phyloP scores from a whole-genome alignment of 2,888 invertebrate species.

The Sphaerophoria taeniata region DNA sequence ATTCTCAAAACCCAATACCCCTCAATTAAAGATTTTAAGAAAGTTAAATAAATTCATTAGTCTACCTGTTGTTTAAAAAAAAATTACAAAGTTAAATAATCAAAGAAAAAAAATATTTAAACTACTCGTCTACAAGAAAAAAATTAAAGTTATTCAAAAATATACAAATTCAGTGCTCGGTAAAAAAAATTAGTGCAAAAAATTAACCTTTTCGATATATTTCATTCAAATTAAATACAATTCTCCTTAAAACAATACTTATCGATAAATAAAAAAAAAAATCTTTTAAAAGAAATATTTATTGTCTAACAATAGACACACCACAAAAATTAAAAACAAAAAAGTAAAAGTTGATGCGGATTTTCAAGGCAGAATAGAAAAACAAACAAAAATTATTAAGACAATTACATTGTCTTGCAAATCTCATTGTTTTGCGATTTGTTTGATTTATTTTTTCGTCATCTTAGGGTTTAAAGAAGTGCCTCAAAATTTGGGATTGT shows the following conservation, averaged over 20 bases:
- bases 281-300: constrained; percentile 27
- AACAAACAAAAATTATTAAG: constrained; percentile 5
- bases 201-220: constrained; percentile 11
- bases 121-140: constrained; percentile 4
- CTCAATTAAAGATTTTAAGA: constrained; percentile 63
- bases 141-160: background rate
- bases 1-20: constrained; percentile 51
- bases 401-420: constrained; percentile 21
- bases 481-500: constrained; percentile 79
- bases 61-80: background rate
- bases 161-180: constrained; percentile 6
- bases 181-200: constrained; percentile 25
- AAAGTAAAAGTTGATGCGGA: constrained; percentile 15
- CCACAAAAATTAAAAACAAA: constrained; percentile 1
- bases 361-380: constrained; percentile 16
- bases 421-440: constrained; percentile 36
- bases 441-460: constrained; percentile 30
- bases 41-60: constrained; percentile 57
- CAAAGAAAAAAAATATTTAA: constrained; percentile 5
- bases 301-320: constrained; percentile 1
- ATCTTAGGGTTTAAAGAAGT: constrained; percentile 75
- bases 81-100: background rate
- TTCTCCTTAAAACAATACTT: constrained; percentile 8
- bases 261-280: constrained; percentile 14
- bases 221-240: constrained; percentile 20